Conservation (phyloP, 1,140 invertebrate genomes). For the Drosophila prosaltans region DNA sequence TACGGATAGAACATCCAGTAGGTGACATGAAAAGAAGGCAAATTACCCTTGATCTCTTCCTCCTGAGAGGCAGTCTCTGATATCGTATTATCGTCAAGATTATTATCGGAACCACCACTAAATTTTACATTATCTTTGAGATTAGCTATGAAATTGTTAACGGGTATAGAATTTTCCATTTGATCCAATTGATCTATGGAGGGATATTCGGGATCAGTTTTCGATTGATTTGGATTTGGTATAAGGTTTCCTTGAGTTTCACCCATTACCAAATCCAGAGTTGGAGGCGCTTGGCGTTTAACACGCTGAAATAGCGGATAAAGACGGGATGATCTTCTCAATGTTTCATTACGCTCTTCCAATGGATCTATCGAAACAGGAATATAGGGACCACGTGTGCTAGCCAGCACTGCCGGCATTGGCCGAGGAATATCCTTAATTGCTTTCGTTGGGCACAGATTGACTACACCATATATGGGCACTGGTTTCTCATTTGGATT, state of each 20-base stretch:
- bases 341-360: slow-evolving; percentile 63
- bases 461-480: slow-evolving; percentile 86
- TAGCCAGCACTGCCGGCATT: slow-evolving; percentile 27
- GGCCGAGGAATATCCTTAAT: slow-evolving; percentile 8
- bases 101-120: slow-evolving; percentile 63
- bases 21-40: slow-evolving; percentile 85
- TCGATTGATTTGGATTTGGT: slow-evolving; percentile 20
- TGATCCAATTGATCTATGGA: slow-evolving; percentile 8
- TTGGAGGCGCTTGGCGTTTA: slow-evolving; percentile 42
- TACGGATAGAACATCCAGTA: slow-evolving; percentile 89
- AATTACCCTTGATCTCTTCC: slow-evolving; percentile 29
- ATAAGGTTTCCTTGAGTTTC: slow-evolving; percentile 40
- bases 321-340: slow-evolving; percentile 68
- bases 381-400: slow-evolving; percentile 68
- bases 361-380: slow-evolving; percentile 74
- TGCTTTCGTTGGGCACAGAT: slow-evolving; percentile 55
- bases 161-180: slow-evolving; percentile 53
- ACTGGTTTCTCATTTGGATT: slow-evolving; percentile 85
- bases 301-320: slow-evolving; percentile 71
- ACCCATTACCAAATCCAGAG: slow-evolving; percentile 54
- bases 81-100: slow-evolving; percentile 66
- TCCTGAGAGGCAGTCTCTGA: slow-evolving; percentile 32
- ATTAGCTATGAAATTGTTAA: slow-evolving; percentile 80
- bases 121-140: slow-evolving; percentile 81
- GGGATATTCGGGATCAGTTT: slow-evolving; percentile 15